These are phyloP conservation scores for Phalacrocorax brasilianus DNA, from an alignment of 2,113 vertebrate genomes.

Conservation along the genomic window DNA sequence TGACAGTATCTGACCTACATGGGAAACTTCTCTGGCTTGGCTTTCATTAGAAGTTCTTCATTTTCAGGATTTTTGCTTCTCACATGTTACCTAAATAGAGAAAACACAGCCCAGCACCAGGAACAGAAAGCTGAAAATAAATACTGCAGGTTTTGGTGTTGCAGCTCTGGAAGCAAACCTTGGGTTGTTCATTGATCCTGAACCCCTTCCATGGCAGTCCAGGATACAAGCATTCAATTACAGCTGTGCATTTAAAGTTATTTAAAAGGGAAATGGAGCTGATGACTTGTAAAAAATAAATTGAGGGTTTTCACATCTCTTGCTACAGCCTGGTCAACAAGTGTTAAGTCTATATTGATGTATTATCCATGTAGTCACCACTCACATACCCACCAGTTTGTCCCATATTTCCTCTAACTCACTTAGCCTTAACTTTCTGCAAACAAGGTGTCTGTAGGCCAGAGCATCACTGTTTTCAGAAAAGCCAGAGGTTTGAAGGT, in stretches of 20 bases:
- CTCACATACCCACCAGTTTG: rapidly evolving
- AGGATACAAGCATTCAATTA: not conserved
- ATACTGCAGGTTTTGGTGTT: not conserved
- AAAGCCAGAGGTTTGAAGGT: not conserved
- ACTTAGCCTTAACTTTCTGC: not conserved
- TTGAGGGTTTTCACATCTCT: not conserved
- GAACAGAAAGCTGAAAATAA: not conserved
- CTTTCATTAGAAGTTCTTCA: not conserved
- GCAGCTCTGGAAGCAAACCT: not conserved
- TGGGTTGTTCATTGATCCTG: not conserved
- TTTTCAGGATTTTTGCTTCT: not conserved
- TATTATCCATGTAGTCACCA: not conserved
- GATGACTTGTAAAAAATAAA: not conserved
- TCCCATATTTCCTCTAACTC: not conserved
- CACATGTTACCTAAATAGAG: not conserved
- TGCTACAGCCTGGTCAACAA: not conserved
- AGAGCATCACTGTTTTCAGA: not conserved
- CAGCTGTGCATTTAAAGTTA: not conserved
- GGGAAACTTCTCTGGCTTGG: not conserved
- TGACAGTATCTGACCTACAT: not conserved
- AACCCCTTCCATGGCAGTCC: not conserved
- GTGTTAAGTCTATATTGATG: not conserved
- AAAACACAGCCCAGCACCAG: not conserved
- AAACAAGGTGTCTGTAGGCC: not conserved
- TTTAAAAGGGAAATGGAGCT: not conserved